A percentile compares a stretch with the other conserved stretches of the same genome.
phyloP scores from a whole-genome alignment of 2,888 invertebrate species.

The Habrosyne pyritoides region DNA sequence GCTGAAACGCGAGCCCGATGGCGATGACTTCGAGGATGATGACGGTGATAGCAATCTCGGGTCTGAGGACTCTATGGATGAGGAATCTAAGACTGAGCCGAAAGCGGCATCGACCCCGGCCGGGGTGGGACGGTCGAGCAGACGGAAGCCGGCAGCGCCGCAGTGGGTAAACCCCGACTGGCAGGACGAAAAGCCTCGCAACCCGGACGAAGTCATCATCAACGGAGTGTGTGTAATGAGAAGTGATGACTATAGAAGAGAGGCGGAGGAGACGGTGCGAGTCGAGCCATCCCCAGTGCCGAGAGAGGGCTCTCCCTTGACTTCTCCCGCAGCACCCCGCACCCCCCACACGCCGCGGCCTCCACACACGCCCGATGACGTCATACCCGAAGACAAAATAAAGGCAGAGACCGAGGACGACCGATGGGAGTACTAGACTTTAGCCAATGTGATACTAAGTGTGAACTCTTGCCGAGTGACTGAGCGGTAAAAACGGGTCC shows the following conservation, averaged over 20 bases:
- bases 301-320: constrained; percentile 67
- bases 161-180: constrained; percentile 99
- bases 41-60: constrained; percentile 90
- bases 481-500: constrained; percentile 45
- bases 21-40: constrained; percentile 91
- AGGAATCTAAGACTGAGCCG: constrained; percentile 84
- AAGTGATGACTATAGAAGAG: constrained; percentile 88
- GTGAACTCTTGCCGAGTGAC: constrained; percentile 34
- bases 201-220: constrained; percentile 92
- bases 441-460: constrained; percentile 17
- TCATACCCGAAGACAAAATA: constrained; percentile 77
- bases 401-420: constrained; percentile 85
- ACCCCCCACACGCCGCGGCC: constrained; percentile 46
- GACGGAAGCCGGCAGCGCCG: constrained; percentile 97
- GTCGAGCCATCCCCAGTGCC: constrained; percentile 90
- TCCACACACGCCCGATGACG: constrained; percentile 55
- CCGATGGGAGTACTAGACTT: constrained; percentile 84
- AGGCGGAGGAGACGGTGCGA: constrained; percentile 88
- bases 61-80: constrained; percentile 85
- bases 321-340: constrained; percentile 45
- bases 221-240: constrained; percentile 97
- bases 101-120: constrained; percentile 79
- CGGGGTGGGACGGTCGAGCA: constrained; percentile 77
- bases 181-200: constrained; percentile 87
- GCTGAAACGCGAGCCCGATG: constrained; percentile 90